phyloP scores from a whole-genome alignment of 2,113 vertebrate genomes.

The Helogale parvula region DNA sequence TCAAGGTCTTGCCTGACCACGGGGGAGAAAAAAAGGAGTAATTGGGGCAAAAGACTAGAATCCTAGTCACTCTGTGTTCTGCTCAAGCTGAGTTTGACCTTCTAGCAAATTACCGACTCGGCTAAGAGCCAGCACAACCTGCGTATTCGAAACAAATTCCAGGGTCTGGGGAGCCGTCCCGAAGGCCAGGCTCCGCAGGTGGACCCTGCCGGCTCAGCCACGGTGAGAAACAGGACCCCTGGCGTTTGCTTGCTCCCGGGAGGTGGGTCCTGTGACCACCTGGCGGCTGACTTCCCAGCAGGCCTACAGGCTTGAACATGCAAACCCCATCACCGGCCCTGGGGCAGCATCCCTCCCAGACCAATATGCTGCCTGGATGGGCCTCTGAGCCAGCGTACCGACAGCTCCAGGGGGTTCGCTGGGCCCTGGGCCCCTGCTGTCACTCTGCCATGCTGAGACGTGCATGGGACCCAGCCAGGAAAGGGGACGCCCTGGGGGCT shows the following conservation, averaged over 20 bases:
- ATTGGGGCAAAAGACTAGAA: not conserved
- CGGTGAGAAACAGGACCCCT: rapidly evolving
- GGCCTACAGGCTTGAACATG: not conserved
- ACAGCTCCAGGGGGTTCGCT: rapidly evolving
- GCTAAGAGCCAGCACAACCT: not conserved
- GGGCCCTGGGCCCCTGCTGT: not conserved
- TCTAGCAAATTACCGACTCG: not conserved
- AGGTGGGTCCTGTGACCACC: not conserved
- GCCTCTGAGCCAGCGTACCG: not conserved
- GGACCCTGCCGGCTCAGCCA: not conserved
- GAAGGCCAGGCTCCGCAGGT: not conserved
- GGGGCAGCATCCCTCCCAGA: rapidly evolving
- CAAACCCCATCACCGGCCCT: rapidly evolving
- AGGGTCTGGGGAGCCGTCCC: not conserved
- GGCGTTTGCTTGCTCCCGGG: not conserved
- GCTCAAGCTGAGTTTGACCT: constrained; percentile 25
- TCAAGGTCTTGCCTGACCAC: not conserved
- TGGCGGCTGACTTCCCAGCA: not conserved
- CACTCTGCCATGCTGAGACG: rapidly evolving
- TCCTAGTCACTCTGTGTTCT: not conserved
- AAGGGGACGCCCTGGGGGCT: not conserved
- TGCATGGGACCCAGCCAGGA: rapidly evolving
- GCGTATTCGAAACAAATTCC: not conserved
- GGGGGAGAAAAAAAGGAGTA: not conserved
- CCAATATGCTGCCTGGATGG: rapidly evolving